Base-by-base conservation (phyloP, 2,888 invertebrate genomes). In the Idaea straminata region DNA sequence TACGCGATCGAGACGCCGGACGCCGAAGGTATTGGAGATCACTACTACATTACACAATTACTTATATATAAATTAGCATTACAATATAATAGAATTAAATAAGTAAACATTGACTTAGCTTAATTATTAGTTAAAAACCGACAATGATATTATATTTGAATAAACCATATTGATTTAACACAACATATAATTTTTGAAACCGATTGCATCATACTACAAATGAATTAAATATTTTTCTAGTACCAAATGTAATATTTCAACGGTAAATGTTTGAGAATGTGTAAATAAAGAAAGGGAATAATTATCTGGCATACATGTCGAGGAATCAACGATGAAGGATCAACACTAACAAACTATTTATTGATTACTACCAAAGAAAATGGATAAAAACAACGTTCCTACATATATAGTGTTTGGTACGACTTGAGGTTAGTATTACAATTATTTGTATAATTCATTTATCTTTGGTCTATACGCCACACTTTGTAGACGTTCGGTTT, bases 61-160 rank as follows among this genome's bases (percentile, higher is more conserved):
- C 91, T 90, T 92, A 92, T 84, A 85, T 84, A 91, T 86, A 84
- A 91, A 89, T 89, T 92, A 92, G 88, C 86, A 86, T 90, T 87
- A 88, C 77, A 83, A 68, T 66, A 62, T 70, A 83, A 90, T 87
- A 82, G 86, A 91, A 91, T 90, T 89, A 91, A 88, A 91, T 90
- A 91, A 89, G 87, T 91, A 91, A 92, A 92, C 91, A 90, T 88
- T 91, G 91, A 92, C 91, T 91, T 92, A 92, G 89, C 91, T 89
- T 91, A 91, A 87, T 83, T 88, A 88, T 88, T 88, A 88, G 69
- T 70, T 72, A 72, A 72, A 85, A 91, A 89, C 84, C 84, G 87
- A 90, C 83, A 87, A 82, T 36, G 36, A 36, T 36, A 36, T 83
- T 81, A 84, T 85, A 86, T 83, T 85, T 76, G 74, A 83, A 86